Percentiles rank a stretch among this genome's conserved stretches.
phyloP scores from a whole-genome alignment of 2,888 invertebrate species.

The Apomyelois bistriatella region DNA sequence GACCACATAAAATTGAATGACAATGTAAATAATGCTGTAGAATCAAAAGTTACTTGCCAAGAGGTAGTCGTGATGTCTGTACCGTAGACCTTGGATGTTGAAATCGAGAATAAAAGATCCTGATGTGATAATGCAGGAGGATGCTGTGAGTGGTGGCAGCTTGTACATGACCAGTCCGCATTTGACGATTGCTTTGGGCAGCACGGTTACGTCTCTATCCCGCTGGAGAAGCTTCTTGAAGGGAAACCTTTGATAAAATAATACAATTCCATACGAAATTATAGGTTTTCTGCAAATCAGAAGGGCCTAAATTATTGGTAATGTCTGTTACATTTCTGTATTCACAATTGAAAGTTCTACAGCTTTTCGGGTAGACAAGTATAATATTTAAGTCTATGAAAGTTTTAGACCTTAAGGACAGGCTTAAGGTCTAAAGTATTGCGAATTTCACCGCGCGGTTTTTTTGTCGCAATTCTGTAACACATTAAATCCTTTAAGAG shows the following conservation, averaged over 20 bases:
- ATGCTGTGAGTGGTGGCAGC: conserved; percentile 64
- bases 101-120: conserved; percentile 73
- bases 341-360: no score
- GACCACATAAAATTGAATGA: no score
- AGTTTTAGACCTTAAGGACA: no score
- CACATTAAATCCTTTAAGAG: no score
- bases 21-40: not conserved
- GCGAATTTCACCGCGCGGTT: no score
- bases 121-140: conserved; percentile 65
- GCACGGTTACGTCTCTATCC: conserved; percentile 49
- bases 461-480: no score
- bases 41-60: conserved; percentile 40
- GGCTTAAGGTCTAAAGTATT: no score
- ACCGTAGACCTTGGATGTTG: conserved; percentile 69
- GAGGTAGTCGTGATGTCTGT: conserved; percentile 62
- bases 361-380: no score
- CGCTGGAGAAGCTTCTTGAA: conserved; percentile 62
- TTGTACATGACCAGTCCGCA: conserved; percentile 71
- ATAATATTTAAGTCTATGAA: no score
- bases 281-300: no score
- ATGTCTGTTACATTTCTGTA: no score
- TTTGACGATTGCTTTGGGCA: conserved; percentile 72
- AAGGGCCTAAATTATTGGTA: no score
- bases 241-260: conserved; percentile 50
- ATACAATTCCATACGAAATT: not conserved